Percentiles rank a stretch among this genome's conserved stretches.
These are phyloP conservation scores for Empidonax alnorum DNA, from an alignment of 2,113 vertebrate species.

Conservation along the genomic window DNA sequence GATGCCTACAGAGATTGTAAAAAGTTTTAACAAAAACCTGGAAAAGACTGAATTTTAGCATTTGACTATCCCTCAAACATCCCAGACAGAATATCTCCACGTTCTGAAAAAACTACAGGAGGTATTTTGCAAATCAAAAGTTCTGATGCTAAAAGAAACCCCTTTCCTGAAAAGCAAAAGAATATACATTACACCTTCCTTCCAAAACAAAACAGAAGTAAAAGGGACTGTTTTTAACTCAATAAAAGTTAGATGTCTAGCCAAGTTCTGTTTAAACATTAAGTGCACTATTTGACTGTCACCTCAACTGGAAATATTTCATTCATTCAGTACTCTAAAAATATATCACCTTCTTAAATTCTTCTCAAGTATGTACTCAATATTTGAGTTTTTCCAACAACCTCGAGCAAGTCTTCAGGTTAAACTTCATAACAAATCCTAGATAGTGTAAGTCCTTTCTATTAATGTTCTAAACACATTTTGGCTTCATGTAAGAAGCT, in stretches of 20 bases:
- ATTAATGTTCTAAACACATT: neutral
- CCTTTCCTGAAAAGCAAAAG: neutral
- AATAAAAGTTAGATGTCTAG: neutral
- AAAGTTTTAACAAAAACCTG: neutral
- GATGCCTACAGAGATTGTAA: neutral
- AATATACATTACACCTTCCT: neutral
- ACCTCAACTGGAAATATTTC: conserved; percentile 57
- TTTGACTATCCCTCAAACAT: neutral
- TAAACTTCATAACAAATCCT: neutral
- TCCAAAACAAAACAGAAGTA: conserved; percentile 25
- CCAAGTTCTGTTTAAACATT: conserved; percentile 45
- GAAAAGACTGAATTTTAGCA: neutral
- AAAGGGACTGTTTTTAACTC: neutral
- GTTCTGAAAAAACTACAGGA: neutral
- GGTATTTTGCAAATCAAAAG: neutral
- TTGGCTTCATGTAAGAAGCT: neutral
- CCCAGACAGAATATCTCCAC: neutral
- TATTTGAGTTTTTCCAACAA: conserved; percentile 29
- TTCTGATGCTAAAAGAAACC: neutral
- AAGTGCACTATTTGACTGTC: conserved; percentile 37
- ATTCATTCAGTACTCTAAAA: conserved; percentile 47
- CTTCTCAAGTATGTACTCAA: conserved; percentile 40
- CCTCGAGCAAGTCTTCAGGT: conserved; percentile 11
- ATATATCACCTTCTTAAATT: conserved; percentile 64
- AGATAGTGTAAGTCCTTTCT: neutral